phyloP scores from a whole-genome alignment of 1,140 invertebrate species.

The Caerostris darwini region DNA sequence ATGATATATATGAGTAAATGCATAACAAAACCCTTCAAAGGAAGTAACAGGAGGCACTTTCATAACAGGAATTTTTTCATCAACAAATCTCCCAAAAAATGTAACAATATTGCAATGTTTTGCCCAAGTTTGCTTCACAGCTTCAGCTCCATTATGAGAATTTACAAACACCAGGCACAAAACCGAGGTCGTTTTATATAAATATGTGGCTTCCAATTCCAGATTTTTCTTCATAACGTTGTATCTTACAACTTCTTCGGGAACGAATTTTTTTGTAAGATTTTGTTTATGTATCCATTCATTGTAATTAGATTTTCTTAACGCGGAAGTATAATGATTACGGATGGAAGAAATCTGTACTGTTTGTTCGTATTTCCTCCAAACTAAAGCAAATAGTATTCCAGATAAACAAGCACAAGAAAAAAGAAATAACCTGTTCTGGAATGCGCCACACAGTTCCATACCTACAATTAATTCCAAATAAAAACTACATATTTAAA shows the following conservation, averaged over 20 bases:
- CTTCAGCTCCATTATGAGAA: conserved; percentile 76
- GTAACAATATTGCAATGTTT: conserved; percentile 79
- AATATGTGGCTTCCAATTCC: conserved; percentile 68
- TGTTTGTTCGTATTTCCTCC: conserved; percentile 79
- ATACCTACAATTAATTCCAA: background rate
- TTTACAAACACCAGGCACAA: conserved; percentile 79
- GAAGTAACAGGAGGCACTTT: conserved; percentile 74
- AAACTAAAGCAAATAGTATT: conserved; percentile 79
- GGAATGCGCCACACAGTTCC: conserved; percentile 65
- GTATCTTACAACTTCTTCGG: conserved; percentile 78
- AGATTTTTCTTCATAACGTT: background rate
- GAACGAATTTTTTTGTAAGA: conserved; percentile 40
- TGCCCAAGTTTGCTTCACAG: conserved; percentile 79
- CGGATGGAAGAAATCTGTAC: conserved; percentile 73
- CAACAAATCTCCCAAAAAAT: conserved; percentile 79
- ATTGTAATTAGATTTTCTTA: conserved; percentile 77
- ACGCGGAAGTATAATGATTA: conserved; percentile 68
- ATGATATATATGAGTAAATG: conserved; percentile 75
- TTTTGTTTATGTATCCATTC: conserved; percentile 77
- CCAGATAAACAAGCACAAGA: conserved; percentile 79
- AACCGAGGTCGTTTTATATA: conserved; percentile 76
- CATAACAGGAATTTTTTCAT: conserved; percentile 79
- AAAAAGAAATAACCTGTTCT: conserved; percentile 78
- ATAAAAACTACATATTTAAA: background rate
- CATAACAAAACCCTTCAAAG: conserved; percentile 78